Evolutionary conservation across 1,140 invertebrate species (phyloP).

Genomic region (Nomia melanderi): DNA sequence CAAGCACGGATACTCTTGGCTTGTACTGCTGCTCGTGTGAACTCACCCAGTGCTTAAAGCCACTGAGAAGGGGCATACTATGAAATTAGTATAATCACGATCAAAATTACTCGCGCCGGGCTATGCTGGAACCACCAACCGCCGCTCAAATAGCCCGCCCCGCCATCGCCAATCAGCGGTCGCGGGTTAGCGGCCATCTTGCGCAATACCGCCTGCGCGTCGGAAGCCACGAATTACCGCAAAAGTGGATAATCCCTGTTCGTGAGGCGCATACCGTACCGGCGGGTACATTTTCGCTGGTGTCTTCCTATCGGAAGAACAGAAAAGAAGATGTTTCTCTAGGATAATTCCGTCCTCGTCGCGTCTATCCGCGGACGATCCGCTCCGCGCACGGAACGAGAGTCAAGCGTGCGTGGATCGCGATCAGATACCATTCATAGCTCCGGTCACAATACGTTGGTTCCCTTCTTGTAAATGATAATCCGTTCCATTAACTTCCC

Average conservation of each 20-base stretch:
- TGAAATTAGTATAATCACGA: conserved; percentile 75
- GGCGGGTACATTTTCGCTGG: not conserved
- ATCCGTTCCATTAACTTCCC: conserved; percentile 14
- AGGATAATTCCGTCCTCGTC: too few species aligned
- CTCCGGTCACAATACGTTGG: not conserved
- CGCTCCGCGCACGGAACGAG: not conserved
- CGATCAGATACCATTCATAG: not conserved
- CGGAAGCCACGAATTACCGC: conserved; percentile 65
- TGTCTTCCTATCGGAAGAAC: not conserved
- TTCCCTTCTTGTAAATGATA: conserved; percentile 22
- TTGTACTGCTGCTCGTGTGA: conserved; percentile 59
- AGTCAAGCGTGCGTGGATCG: not conserved
- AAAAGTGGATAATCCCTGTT: conserved; percentile 68
- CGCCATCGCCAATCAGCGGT: conserved; percentile 65
- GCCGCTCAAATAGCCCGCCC: conserved; percentile 71
- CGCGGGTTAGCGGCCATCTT: conserved; percentile 65
- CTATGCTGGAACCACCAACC: conserved; percentile 70
- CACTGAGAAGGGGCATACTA: conserved; percentile 67
- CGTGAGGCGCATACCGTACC: conserved; percentile 13
- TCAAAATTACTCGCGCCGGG: conserved; percentile 71
- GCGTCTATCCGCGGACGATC: too few species aligned
- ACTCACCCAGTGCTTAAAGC: conserved; percentile 63
- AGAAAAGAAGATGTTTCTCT: not conserved
- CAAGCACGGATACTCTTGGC: conserved; percentile 55
- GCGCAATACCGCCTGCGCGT: conserved; percentile 58